phyloP scores from a whole-genome alignment of 2,888 invertebrate species.

The Drosophila anomalipes region DNA sequence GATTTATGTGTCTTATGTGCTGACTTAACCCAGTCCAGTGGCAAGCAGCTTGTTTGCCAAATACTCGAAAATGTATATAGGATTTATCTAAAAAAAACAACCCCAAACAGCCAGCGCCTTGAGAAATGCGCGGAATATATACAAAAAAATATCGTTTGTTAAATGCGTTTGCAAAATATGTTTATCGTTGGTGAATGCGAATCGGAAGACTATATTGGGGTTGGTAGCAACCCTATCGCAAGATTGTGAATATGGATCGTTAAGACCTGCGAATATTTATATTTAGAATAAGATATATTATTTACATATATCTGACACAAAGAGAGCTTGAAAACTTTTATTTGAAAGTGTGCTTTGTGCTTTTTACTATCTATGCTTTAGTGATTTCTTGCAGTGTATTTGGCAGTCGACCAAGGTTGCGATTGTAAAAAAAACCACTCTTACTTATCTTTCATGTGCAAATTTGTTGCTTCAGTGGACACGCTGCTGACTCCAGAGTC shows the following conservation, averaged over 20 bases:
- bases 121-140: constrained; percentile 48
- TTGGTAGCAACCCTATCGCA: not conserved
- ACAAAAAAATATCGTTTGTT: constrained; percentile 37
- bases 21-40: constrained; percentile 36
- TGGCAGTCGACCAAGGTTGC: constrained; percentile 14
- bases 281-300: not conserved
- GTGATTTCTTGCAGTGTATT: constrained; percentile 23
- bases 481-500: constrained; percentile 48
- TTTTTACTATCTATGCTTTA: not conserved
- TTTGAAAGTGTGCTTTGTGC: not conserved
- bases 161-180: constrained; percentile 48
- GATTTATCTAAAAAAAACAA: constrained; percentile 34
- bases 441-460: constrained; percentile 58
- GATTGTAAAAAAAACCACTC: not conserved
- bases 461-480: constrained; percentile 80
- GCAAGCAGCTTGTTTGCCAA: constrained; percentile 67
- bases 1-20: constrained; percentile 78
- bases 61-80: constrained; percentile 65
- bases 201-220: constrained; percentile 35
- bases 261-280: not conserved
- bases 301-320: not conserved
- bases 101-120: constrained; percentile 38
- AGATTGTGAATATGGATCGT: not conserved
- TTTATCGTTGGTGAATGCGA: constrained; percentile 36
- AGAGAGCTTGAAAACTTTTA: not conserved